Conservation (phyloP, 2,113 vertebrate genomes). For the Serilophus lunatus region DNA sequence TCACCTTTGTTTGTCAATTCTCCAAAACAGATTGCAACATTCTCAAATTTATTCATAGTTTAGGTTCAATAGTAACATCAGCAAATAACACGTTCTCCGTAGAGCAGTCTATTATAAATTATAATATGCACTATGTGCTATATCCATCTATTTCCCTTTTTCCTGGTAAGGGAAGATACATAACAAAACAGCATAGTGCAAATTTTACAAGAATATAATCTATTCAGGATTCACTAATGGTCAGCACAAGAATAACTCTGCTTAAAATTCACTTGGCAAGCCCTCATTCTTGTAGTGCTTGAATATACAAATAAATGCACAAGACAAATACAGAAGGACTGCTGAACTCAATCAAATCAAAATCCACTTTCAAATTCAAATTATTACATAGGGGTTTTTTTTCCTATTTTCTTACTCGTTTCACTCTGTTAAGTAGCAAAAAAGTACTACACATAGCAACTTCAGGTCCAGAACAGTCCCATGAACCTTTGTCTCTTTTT, state of each 20-base stretch:
- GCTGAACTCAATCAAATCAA: constrained; percentile 17
- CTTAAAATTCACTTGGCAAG: background rate
- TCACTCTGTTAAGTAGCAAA: background rate
- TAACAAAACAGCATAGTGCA: background rate
- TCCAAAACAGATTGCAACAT: background rate
- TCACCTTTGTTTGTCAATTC: constrained; percentile 10
- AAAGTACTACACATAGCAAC: background rate
- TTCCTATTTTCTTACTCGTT: background rate
- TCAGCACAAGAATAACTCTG: background rate
- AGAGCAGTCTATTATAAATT: background rate
- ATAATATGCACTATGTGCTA: background rate
- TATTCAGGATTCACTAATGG: background rate
- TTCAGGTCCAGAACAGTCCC: background rate
- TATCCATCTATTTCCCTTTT: background rate
- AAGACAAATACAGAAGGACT: background rate
- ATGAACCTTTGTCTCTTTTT: background rate
- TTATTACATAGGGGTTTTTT: background rate
- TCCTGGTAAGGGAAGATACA: background rate
- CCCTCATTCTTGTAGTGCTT: background rate
- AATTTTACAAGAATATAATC: background rate
- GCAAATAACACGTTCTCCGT: background rate
- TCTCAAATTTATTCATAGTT: constrained; percentile 35
- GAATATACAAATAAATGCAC: constrained; percentile 30
- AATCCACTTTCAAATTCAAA: constrained; percentile 34
- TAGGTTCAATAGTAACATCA: background rate